phyloP scores from a whole-genome alignment of 2,888 invertebrate genomes.

The Trichopria drosophilae region DNA sequence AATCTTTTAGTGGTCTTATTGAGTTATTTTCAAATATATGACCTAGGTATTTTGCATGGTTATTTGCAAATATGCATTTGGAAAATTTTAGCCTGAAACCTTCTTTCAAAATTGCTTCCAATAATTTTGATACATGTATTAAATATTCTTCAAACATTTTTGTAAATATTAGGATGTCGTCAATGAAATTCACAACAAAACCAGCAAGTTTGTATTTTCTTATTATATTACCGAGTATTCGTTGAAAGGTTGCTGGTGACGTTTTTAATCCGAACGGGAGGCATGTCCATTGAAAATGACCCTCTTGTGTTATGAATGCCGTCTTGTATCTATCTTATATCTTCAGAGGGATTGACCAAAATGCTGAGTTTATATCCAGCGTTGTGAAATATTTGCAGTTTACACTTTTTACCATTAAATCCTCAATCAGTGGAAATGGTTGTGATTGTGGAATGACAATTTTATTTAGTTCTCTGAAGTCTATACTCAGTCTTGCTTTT shows the following conservation, averaged over 20 bases:
- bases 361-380: slow-evolving; percentile 31
- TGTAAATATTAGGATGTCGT: slow-evolving; percentile 39
- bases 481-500: slow-evolving; percentile 24
- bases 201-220: slow-evolving; percentile 30
- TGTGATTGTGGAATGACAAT: slow-evolving; percentile 21
- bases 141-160: slow-evolving; percentile 36
- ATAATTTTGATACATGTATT: slow-evolving; percentile 31
- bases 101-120: slow-evolving; percentile 35
- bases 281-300: slow-evolving; percentile 34
- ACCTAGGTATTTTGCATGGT: slow-evolving; percentile 29
- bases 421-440: slow-evolving; percentile 28
- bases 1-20: slow-evolving; percentile 35
- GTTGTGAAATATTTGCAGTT: slow-evolving; percentile 26
- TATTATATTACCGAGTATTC: slow-evolving; percentile 27
- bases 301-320: slow-evolving; percentile 35
- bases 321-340: slow-evolving; percentile 32
- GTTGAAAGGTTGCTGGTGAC: slow-evolving; percentile 33
- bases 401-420: slow-evolving; percentile 22
- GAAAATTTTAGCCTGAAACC: slow-evolving; percentile 34
- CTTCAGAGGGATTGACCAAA: slow-evolving; percentile 32
- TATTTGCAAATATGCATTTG: slow-evolving; percentile 33
- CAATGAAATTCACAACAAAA: slow-evolving; percentile 39
- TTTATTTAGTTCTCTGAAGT: slow-evolving; percentile 28
- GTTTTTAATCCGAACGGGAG: slow-evolving; percentile 32
- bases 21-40: slow-evolving; percentile 29